Percentiles rank a stretch among this genome's conserved stretches.
Conservation (phyloP, 2,797 vertebrate genomes). For the Rhabdophis nuchalis region DNA sequence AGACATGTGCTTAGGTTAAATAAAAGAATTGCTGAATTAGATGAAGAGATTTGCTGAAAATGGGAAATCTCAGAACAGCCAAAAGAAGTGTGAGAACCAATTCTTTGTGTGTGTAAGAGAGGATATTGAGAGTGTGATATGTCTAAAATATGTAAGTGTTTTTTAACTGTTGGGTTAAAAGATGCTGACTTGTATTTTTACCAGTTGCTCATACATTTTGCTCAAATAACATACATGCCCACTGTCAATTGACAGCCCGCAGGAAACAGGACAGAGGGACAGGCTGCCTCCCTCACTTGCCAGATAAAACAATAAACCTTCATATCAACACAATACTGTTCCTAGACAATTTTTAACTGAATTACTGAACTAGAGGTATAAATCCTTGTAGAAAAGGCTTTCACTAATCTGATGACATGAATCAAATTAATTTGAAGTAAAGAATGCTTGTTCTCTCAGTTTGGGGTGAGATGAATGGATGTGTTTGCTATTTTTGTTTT, state of each 20-base stretch:
- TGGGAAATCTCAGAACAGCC: background rate
- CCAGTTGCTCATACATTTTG: background rate
- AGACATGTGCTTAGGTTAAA: background rate
- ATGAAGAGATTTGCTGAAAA: background rate
- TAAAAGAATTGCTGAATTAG: background rate
- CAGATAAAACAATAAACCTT: background rate
- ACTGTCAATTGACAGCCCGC: background rate
- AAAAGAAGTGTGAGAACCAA: background rate
- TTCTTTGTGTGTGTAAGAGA: background rate
- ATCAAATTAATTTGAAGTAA: background rate
- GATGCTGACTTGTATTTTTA: background rate
- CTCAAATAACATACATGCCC: background rate
- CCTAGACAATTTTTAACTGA: background rate
- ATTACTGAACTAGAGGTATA: background rate
- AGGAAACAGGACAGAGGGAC: background rate
- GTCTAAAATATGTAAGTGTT: background rate
- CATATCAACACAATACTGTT: background rate
- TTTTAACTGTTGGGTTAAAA: background rate
- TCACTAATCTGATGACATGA: background rate
- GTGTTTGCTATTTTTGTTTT: background rate
- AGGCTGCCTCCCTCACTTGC: background rate
- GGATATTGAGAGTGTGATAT: background rate
- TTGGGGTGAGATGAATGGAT: background rate
- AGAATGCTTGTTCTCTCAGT: background rate
- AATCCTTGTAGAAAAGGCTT: background rate